These are phyloP conservation scores for Shargacucullia verbasci DNA, from an alignment of 2,888 invertebrate species.

Conservation along the genomic window DNA sequence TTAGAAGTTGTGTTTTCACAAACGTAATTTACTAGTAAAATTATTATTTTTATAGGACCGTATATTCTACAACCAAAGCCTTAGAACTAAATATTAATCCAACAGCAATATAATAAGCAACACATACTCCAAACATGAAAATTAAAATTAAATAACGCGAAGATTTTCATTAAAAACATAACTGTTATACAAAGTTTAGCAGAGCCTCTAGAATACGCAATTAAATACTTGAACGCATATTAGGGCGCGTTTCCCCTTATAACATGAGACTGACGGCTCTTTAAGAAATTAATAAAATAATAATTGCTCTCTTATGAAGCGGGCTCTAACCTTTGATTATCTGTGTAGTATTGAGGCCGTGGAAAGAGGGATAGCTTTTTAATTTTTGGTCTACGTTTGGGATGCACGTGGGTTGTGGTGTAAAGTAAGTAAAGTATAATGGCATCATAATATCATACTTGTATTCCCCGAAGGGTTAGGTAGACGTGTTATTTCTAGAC, in stretches of 20 bases:
- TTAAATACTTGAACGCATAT: constrained; percentile 64
- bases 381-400: too few species aligned
- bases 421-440: too few species aligned
- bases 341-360: constrained; percentile 53
- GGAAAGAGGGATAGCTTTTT: constrained; percentile 14
- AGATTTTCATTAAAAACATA: constrained; percentile 37
- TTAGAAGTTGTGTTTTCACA: too few species aligned
- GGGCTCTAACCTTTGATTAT: constrained; percentile 63
- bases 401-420: too few species aligned
- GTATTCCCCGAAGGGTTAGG: too few species aligned
- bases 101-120: background rate
- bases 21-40: too few species aligned
- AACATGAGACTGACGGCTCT: constrained; percentile 52
- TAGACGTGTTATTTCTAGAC: too few species aligned
- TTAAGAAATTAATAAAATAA: constrained; percentile 77
- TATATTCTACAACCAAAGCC: too few species aligned
- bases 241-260: constrained; percentile 55
- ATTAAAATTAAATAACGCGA: constrained; percentile 13
- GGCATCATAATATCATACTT: too few species aligned
- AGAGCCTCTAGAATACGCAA: constrained; percentile 42
- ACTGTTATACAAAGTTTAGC: constrained; percentile 38
- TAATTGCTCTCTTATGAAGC: constrained; percentile 69
- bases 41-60: too few species aligned
- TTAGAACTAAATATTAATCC: too few species aligned
- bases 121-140: background rate